Evolutionary conservation across 1,140 invertebrate species (phyloP).

Genomic region (Polypedilum vanderplanki): DNA sequence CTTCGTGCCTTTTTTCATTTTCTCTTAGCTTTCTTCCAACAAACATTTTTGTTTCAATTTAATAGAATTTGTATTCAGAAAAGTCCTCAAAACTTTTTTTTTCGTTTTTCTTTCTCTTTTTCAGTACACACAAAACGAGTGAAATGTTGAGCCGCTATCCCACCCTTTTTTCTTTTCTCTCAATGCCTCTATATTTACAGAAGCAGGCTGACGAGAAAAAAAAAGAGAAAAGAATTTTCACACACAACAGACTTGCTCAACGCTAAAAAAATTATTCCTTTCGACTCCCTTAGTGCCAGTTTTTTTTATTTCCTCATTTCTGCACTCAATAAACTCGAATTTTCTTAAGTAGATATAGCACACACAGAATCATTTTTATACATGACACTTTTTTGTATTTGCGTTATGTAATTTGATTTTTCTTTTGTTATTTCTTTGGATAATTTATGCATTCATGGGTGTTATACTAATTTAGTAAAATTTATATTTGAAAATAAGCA

Average conservation of each 20-base stretch:
- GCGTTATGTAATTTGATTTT: background rate
- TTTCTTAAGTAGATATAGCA: background rate
- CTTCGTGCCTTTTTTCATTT: background rate
- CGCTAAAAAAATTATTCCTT: constrained; percentile 6
- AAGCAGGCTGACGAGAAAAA: background rate
- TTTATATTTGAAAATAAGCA: too few relatives aligned
- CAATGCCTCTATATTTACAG: background rate
- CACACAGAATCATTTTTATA: background rate
- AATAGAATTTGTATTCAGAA: background rate
- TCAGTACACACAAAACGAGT: background rate
- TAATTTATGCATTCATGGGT: too few relatives aligned
- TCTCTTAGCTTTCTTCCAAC: background rate
- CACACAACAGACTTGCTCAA: background rate
- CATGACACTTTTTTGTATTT: background rate
- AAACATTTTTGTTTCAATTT: background rate
- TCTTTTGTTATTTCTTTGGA: background rate
- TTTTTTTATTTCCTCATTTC: background rate
- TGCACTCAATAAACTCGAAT: background rate
- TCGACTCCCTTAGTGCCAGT: background rate
- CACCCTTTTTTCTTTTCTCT: constrained; percentile 1
- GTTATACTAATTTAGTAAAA: background rate
- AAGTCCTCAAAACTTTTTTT: background rate
- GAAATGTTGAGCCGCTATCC: background rate
- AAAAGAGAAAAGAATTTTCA: background rate
- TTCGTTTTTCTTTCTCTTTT: background rate